These are phyloP conservation scores for Aplodontia rufa DNA, from an alignment of 2,113 vertebrate genomes.

Conservation along the genomic window DNA sequence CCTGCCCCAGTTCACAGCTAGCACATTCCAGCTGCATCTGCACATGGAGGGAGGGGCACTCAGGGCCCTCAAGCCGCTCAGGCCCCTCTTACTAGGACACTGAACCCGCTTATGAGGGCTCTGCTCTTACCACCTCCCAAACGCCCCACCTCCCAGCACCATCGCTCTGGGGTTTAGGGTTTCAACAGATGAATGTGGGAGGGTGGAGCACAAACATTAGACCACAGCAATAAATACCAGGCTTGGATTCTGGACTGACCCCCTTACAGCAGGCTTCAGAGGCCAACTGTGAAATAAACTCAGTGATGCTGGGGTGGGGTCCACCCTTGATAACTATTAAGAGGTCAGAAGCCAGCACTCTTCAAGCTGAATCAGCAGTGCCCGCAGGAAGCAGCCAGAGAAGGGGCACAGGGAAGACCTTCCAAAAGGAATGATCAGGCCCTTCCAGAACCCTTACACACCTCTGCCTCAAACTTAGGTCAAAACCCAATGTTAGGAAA, in stretches of 20 bases:
- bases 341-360: background rate
- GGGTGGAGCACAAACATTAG: background rate
- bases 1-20: background rate
- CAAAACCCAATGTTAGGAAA: background rate
- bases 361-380: background rate
- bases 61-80: background rate
- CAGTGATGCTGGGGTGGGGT: accelerated
- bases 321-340: background rate
- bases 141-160: background rate
- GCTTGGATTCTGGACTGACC: background rate
- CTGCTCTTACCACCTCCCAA: too few relatives aligned
- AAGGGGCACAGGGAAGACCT: background rate
- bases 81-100: background rate
- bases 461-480: background rate
- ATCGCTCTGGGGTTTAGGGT: background rate
- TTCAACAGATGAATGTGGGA: background rate
- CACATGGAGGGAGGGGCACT: background rate
- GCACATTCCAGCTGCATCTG: accelerated
- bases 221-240: too few relatives aligned
- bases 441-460: background rate
- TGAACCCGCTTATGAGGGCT: background rate
- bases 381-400: background rate
- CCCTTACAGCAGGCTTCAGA: background rate
- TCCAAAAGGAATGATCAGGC: accelerated
- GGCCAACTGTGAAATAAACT: background rate